phyloP scores from a whole-genome alignment of 2,888 invertebrate species.

The Rambutsinella grinnellia region DNA sequence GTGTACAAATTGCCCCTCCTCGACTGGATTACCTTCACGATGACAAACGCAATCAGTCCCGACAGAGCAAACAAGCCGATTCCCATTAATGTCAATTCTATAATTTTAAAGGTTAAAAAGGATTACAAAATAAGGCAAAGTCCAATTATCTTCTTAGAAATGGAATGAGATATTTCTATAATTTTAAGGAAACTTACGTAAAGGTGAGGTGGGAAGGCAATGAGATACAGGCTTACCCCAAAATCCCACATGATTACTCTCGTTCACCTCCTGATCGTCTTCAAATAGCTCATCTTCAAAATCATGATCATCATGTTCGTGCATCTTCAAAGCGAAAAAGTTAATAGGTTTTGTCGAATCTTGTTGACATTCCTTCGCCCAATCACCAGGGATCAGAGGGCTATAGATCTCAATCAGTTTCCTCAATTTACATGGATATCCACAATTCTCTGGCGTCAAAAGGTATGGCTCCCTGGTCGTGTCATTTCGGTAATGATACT shows the following conservation, averaged over 20 bases:
- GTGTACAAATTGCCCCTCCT: too few relatives aligned
- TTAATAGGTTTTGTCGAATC: slow-evolving; percentile 11
- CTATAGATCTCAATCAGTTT: slow-evolving; percentile 73
- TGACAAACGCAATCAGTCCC: not conserved
- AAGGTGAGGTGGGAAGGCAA: too few relatives aligned
- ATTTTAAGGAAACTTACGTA: too few relatives aligned
- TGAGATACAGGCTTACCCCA: too few relatives aligned
- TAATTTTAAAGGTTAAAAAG: not conserved
- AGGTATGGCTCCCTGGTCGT: slow-evolving; percentile 73
- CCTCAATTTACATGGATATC: slow-evolving; percentile 75
- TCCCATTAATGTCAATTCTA: slow-evolving; percentile 24
- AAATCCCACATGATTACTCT: too few relatives aligned
- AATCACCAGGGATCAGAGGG: slow-evolving; percentile 76
- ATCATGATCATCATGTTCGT: slow-evolving; percentile 23
- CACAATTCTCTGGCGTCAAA: slow-evolving; percentile 76
- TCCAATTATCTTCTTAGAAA: not conserved
- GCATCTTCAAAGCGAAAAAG: slow-evolving; percentile 28
- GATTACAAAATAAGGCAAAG: not conserved
- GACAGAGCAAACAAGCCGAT: slow-evolving; percentile 19
- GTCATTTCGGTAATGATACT: slow-evolving; percentile 64
- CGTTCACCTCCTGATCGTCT: too few relatives aligned
- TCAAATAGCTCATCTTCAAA: not conserved
- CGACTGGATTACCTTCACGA: slow-evolving; percentile 10
- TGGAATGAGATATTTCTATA: too few relatives aligned
- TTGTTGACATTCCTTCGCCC: slow-evolving; percentile 76